Conservation (phyloP, 2,797 vertebrate genomes). For the Pitangus sulphuratus region DNA sequence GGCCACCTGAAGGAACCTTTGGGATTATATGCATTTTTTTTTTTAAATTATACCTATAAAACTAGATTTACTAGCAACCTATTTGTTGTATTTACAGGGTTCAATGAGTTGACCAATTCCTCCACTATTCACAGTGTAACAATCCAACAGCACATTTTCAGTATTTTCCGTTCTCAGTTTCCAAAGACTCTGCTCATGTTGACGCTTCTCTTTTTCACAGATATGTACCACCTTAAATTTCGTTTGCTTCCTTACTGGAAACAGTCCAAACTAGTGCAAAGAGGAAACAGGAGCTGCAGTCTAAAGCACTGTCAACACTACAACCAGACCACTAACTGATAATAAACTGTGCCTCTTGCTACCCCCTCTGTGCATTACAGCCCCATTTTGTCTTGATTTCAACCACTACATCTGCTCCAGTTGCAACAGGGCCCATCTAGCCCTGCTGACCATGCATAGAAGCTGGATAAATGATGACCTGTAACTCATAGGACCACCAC, state of each 20-base stretch:
- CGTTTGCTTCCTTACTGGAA: not conserved
- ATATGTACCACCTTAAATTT: not conserved
- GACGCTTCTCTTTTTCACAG: not conserved
- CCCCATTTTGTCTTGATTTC: not conserved
- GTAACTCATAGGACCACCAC: not conserved
- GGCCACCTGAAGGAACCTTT: not conserved
- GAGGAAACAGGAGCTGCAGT: not conserved
- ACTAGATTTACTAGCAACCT: not conserved
- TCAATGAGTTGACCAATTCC: not conserved
- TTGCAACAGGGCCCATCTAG: not conserved
- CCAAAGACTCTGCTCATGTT: not conserved
- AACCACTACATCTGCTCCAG: not conserved
- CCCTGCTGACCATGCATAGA: accelerated
- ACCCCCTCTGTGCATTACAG: not conserved
- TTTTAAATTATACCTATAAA: not conserved
- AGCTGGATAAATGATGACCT: not conserved
- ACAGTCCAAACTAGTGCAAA: not conserved
- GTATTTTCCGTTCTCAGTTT: not conserved
- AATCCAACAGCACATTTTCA: not conserved
- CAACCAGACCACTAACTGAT: not conserved
- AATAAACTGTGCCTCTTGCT: not conserved
- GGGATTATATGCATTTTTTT: accelerated
- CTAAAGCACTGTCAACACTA: not conserved
- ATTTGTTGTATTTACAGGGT: not conserved
- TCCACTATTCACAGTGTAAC: not conserved